Evolutionary conservation across 1,140 invertebrate genomes (phyloP).

Genomic region (Bombus superbus): DNA sequence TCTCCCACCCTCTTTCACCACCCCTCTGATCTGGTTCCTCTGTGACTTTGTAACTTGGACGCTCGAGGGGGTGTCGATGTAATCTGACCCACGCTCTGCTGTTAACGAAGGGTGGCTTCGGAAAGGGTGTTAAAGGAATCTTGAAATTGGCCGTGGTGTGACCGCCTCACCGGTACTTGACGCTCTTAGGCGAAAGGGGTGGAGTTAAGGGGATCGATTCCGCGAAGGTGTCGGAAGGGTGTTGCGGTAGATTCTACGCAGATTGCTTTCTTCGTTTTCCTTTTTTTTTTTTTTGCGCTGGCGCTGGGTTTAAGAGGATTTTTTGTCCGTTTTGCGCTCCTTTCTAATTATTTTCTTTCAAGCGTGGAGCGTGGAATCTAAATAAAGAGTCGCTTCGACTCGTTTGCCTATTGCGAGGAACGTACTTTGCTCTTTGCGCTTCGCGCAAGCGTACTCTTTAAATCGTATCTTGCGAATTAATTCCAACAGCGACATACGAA

Average conservation of each 20-base stretch:
- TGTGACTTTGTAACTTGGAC: constrained; percentile 38
- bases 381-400: not conserved
- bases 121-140: constrained; percentile 50
- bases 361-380: not conserved
- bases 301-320: not conserved
- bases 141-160: constrained; percentile 28
- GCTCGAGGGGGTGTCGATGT: constrained; percentile 35
- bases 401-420: not conserved
- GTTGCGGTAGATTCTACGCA: not conserved
- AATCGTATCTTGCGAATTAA: too few relatives aligned
- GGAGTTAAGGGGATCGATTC: not conserved
- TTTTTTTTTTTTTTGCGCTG: accelerated
- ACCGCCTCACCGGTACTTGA: not conserved
- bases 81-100: constrained; percentile 46
- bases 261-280: not conserved
- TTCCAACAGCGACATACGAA: too few relatives aligned
- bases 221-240: not conserved
- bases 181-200: not conserved
- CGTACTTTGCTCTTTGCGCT: too few relatives aligned
- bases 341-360: not conserved
- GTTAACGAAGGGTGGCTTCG: constrained; percentile 22
- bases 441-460: too few relatives aligned
- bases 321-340: not conserved
- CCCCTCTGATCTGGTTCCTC: not conserved
- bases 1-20: constrained; percentile 18